Percentiles rank a stretch among this genome's conserved stretches.
phyloP scores from a whole-genome alignment of 2,113 vertebrate species.

The Siniperca knerii region DNA sequence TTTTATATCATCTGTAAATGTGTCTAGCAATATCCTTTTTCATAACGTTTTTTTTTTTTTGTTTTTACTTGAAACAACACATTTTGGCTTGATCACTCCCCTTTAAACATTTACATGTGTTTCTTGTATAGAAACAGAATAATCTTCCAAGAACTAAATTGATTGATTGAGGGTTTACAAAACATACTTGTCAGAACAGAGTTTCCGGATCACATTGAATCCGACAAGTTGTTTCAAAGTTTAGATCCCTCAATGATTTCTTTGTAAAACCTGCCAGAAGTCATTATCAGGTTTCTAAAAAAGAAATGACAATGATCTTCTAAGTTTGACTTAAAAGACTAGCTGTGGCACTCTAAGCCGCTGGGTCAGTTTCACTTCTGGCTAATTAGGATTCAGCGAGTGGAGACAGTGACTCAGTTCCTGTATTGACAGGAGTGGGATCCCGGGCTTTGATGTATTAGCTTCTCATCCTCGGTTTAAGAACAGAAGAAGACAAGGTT shows the following conservation, averaged over 20 bases:
- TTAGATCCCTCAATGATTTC: not conserved
- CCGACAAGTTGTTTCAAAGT: not conserved
- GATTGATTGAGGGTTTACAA: not conserved
- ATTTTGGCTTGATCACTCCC: not conserved
- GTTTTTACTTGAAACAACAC: not conserved
- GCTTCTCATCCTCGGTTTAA: constrained; percentile 8
- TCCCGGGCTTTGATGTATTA: constrained; percentile 41
- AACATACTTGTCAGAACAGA: not conserved
- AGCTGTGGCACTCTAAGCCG: constrained; percentile 12
- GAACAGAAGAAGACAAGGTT: constrained; percentile 12
- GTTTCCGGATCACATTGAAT: not conserved
- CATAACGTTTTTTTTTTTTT: not conserved
- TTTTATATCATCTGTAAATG: not conserved
- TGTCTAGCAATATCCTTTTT: not conserved
- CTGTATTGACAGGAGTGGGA: constrained; percentile 35
- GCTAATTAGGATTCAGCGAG: constrained; percentile 38
- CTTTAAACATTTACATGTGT: not conserved
- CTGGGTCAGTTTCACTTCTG: constrained; percentile 26
- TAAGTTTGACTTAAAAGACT: constrained; percentile 3
- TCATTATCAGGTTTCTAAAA: constrained; percentile 18
- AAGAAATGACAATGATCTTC: not conserved
- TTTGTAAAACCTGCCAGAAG: constrained; percentile 9
- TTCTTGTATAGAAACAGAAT: not conserved
- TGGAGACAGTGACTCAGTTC: constrained; percentile 19
- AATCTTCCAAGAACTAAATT: not conserved